Percentiles rank a stretch among this genome's conserved stretches.
These are phyloP conservation scores for Agonopterix subpropinquella DNA, from an alignment of 2,888 invertebrate species.

Conservation along the genomic window DNA sequence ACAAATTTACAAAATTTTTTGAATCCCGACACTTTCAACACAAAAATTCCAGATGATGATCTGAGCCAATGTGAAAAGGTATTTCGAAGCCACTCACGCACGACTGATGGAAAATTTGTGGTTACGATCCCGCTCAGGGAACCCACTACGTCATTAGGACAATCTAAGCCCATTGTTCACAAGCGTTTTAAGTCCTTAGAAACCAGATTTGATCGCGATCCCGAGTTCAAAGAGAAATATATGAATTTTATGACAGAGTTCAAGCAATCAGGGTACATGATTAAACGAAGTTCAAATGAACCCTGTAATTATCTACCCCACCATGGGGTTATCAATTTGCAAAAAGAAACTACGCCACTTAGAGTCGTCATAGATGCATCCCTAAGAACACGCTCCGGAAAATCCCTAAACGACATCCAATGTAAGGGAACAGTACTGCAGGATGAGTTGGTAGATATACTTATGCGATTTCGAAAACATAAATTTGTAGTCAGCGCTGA, in stretches of 20 bases:
- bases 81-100: constrained; percentile 2
- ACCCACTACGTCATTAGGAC: not conserved
- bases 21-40: not conserved
- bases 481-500: constrained; percentile 6
- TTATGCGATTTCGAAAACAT: constrained; percentile 6
- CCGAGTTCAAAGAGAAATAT: constrained; percentile 4
- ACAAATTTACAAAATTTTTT: not conserved
- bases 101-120: constrained; percentile 9
- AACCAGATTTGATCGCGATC: constrained; percentile 1
- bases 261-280: constrained; percentile 2
- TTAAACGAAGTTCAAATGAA: not conserved
- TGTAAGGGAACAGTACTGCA: constrained; percentile 7
- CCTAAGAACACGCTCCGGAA: constrained; percentile 1
- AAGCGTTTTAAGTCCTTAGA: constrained; percentile 2
- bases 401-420: constrained; percentile 8
- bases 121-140: constrained; percentile 3
- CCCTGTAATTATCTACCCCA: constrained; percentile 5
- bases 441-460: constrained; percentile 6
- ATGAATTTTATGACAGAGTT: constrained; percentile 5
- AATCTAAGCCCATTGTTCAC: constrained; percentile 1
- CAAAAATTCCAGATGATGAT: constrained; percentile 5
- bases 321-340: constrained; percentile 1
- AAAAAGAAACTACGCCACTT: constrained; percentile 4
- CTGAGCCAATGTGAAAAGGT: constrained; percentile 3
- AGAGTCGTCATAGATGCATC: constrained; percentile 6